These are phyloP conservation scores for Lethocerus indicus DNA, from an alignment of 1,140 invertebrate genomes.

Conservation along the genomic window DNA sequence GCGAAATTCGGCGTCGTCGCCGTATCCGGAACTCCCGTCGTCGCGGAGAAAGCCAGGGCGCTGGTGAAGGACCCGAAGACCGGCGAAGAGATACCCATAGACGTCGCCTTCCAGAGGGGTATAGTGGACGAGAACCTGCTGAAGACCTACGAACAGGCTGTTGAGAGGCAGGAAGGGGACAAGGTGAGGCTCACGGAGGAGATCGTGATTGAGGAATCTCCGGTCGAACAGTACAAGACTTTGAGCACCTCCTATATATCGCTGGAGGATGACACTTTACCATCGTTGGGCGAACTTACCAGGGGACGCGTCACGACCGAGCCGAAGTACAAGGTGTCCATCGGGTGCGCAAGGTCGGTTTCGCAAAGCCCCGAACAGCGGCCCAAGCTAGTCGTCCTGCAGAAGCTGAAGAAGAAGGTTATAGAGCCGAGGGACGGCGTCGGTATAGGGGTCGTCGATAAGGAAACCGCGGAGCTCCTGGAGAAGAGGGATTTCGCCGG, in stretches of 20 bases:
- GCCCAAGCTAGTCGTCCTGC: no score
- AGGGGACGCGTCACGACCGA: no score
- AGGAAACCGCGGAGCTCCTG: conserved; percentile 42
- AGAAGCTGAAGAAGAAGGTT: conserved; percentile 58
- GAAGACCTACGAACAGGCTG: conserved; percentile 35
- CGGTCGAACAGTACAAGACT: conserved; percentile 29
- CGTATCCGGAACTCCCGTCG: conserved; percentile 50
- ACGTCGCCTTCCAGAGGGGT: conserved; percentile 62
- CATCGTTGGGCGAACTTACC: no score
- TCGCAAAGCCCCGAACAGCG: no score
- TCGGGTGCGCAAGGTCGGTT: no score
- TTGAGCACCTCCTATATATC: conserved; percentile 21
- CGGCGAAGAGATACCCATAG: conserved; percentile 51
- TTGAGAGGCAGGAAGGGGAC: conserved; percentile 20
- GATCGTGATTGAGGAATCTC: conserved; percentile 25
- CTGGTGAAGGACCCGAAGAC: conserved; percentile 25
- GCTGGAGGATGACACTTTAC: no score
- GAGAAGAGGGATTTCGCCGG: not conserved
- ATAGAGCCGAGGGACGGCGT: conserved; percentile 51
- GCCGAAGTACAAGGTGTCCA: no score
- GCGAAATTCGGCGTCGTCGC: conserved; percentile 51
- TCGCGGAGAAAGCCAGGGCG: not conserved
- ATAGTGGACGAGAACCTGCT: conserved; percentile 41
- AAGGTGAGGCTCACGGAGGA: no score
- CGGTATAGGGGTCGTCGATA: conserved; percentile 54